These are phyloP conservation scores for Coranthus polyacanthus DNA, from an alignment of 2,797 vertebrate species.

Conservation along the genomic window DNA sequence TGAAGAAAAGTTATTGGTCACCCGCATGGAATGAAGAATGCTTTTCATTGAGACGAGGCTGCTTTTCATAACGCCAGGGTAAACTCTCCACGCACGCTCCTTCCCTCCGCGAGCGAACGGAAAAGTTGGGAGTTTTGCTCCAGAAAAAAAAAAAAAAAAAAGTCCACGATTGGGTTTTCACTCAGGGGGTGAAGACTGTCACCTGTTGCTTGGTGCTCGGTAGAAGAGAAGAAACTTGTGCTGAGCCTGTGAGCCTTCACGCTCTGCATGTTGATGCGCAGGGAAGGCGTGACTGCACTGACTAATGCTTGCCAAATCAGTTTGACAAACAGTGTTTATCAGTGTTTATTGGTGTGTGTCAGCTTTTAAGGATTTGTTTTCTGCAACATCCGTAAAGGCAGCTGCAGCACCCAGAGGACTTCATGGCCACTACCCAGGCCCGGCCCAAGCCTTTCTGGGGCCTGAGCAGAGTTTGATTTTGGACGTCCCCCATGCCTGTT, in stretches of 20 bases:
- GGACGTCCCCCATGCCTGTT: too few species aligned
- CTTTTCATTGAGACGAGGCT: conserved; percentile 65
- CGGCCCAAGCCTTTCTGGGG: too few species aligned
- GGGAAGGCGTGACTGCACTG: background rate
- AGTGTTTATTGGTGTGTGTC: too few species aligned
- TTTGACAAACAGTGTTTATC: background rate
- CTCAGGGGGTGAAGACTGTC: too few species aligned
- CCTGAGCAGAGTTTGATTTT: too few species aligned
- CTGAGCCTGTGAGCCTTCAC: too few species aligned
- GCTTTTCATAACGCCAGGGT: conserved; percentile 34
- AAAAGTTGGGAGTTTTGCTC: background rate
- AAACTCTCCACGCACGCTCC: background rate
- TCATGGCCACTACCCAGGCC: too few species aligned
- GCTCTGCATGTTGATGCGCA: background rate
- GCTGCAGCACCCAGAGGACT: too few species aligned
- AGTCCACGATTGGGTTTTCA: too few species aligned
- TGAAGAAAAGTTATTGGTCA: conserved; percentile 64
- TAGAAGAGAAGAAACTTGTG: background rate
- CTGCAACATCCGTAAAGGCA: too few species aligned
- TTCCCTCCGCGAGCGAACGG: background rate
- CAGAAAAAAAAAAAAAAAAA: too few species aligned
- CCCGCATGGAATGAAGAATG: conserved; percentile 60
- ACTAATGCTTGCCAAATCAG: conserved; percentile 7
- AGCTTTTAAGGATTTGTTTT: too few species aligned
- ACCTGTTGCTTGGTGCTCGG: background rate